Base-by-base conservation (phyloP, 2,113 vertebrate species). In the Lathamus discolor region DNA sequence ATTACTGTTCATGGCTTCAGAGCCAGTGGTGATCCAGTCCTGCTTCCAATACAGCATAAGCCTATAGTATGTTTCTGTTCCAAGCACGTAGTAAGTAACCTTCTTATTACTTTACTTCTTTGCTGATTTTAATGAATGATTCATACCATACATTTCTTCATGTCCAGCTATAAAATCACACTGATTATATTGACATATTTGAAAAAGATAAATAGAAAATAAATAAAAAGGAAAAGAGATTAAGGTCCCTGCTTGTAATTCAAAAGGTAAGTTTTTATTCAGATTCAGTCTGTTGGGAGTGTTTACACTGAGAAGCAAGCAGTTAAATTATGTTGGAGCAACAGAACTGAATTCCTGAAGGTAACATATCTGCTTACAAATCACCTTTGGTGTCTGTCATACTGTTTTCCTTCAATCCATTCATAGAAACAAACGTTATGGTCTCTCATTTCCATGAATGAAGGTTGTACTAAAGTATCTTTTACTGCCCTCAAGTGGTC, bases 401-500 rank as follows among this genome's bases (percentile, higher is more conserved):
- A 63, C 66, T 76, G 37, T 72, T 79, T 46, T 20, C 15, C 29
- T 83, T 81, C 70, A 91, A 27, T 31, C 54, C 28, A 61, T 90
- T 94, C 29, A 72, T 6, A 64, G 68, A 81, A 92, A 49, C 72
- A 54, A 84, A 73, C 1, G 1, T 44, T 49, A 52, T 6, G 31
- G 4, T 52, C 49, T 84, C 6, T 89, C 35, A 11, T 55, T 87
- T 88, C 49, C 82, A 43, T 88, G 87, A 90, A 39, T 83, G 59
- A n/a, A 68, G 18, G 49, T 43, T 79, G 49, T 43, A 29, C 55
- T 84, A 37, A 86, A 81, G 55, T 82, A 64, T 24, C 37, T 49
- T 86, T 79, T 95, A 69, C 87, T 94, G 92, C 93, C 96, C 85
- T 93, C 93, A 72, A 67, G 94, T 90, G 83, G 82, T 83, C 55